Percentiles rank a stretch among this genome's conserved stretches.
These are phyloP conservation scores for Drosophila bifasciata DNA, from an alignment of 1,140 invertebrate genomes.

Conservation along the genomic window DNA sequence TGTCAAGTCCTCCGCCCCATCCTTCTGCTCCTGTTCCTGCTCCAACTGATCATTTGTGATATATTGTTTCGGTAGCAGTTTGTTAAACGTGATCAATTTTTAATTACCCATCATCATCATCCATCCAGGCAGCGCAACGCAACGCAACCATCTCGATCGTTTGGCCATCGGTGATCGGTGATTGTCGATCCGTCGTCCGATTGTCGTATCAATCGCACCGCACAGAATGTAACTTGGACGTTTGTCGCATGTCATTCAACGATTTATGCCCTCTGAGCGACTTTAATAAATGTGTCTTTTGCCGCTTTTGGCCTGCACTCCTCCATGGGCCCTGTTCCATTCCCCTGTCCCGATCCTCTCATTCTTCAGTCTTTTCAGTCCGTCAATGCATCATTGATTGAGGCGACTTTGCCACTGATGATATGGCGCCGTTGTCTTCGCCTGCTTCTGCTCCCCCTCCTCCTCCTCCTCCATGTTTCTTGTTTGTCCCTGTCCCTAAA, in stretches of 20 bases:
- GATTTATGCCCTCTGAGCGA: conserved; percentile 73
- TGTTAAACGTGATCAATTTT: conserved; percentile 83
- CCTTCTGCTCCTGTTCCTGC: conserved; percentile 1
- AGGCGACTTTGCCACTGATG: conserved; percentile 34
- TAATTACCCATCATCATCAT: conserved; percentile 77
- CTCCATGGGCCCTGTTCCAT: background rate
- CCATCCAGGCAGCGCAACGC: conserved; percentile 37
- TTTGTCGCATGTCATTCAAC: conserved; percentile 81
- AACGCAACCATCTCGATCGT: conserved; percentile 26
- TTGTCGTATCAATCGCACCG: conserved; percentile 75
- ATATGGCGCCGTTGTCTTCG: conserved; percentile 37
- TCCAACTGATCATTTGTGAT: conserved; percentile 58
- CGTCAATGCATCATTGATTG: conserved; percentile 16
- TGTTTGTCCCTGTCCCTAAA: conserved; percentile 9
- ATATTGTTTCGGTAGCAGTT: conserved; percentile 82
- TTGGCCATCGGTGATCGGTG: no score
- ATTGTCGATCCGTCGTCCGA: conserved; percentile 20
- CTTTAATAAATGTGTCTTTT: conserved; percentile 77
- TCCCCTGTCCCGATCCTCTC: background rate
- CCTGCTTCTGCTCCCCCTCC: conserved; percentile 4
- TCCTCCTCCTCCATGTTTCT: no score
- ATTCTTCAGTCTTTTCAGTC: no score
- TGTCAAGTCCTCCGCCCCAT: conserved; percentile 38
- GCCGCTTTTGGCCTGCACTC: conserved; percentile 61
- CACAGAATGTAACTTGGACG: conserved; percentile 73